A percentile compares a stretch with the other conserved stretches of the same genome.
phyloP scores from a whole-genome alignment of 1,140 invertebrate genomes.

The Tetramorium simillimum region DNA sequence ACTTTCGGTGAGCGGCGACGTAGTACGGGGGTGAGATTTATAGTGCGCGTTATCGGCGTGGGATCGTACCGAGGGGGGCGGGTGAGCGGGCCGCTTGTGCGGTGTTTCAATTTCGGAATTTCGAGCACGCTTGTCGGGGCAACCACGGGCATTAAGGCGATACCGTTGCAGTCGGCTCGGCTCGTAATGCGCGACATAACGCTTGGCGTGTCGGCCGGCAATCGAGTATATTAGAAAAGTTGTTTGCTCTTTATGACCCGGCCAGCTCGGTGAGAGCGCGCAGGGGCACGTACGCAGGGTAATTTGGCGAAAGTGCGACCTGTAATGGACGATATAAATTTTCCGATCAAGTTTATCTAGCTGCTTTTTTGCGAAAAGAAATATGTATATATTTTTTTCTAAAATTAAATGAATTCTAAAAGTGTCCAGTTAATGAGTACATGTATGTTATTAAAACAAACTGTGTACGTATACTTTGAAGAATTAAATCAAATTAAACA shows the following conservation, averaged over 20 bases:
- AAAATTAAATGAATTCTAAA: neutral
- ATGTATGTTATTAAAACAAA: neutral
- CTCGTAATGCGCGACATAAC: constrained; percentile 43
- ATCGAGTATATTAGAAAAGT: constrained; percentile 52
- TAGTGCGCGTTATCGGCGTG: constrained; percentile 27
- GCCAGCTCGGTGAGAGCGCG: neutral
- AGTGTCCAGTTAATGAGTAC: neutral
- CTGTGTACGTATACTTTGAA: neutral
- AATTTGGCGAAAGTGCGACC: neutral
- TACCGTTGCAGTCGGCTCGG: neutral
- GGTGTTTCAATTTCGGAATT: constrained; percentile 40
- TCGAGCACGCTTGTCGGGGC: neutral
- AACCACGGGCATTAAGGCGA: constrained; percentile 16
- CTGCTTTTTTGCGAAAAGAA: neutral
- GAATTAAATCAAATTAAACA: neutral
- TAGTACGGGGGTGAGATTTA: constrained; percentile 43
- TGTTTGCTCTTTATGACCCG: constrained; percentile 16
- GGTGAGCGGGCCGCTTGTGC: neutral
- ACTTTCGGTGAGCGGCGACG: constrained; percentile 23
- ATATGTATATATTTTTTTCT: neutral
- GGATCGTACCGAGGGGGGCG: neutral
- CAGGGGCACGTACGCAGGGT: neutral
- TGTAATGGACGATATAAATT: constrained; percentile 23
- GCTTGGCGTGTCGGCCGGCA: constrained; percentile 12
- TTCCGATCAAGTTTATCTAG: neutral